phyloP scores from a whole-genome alignment of 1,140 invertebrate species.

The Drosophila sturtevanti region DNA sequence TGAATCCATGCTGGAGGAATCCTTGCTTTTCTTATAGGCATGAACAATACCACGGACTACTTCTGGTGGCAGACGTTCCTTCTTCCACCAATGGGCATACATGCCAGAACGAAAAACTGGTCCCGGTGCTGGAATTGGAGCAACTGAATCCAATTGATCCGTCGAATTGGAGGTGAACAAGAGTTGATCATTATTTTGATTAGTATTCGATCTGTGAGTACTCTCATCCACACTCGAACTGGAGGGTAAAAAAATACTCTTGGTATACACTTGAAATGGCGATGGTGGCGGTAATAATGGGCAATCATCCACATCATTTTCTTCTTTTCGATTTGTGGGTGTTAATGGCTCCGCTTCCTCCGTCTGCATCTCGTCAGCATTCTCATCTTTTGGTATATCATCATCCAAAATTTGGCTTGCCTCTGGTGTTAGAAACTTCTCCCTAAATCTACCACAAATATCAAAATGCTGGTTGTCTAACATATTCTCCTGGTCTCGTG shows the following conservation, averaged over 20 bases:
- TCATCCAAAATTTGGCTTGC: conserved; percentile 37
- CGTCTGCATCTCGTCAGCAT: conserved; percentile 9
- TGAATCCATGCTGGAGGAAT: conserved; percentile 35
- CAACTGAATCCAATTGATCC: conserved; percentile 42
- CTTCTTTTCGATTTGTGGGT: conserved; percentile 35
- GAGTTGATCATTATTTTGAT: conserved; percentile 23
- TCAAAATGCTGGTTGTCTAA: conserved; percentile 66
- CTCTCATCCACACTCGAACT: conserved; percentile 62
- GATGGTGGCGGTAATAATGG: conserved; percentile 13
- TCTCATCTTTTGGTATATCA: conserved; percentile 14
- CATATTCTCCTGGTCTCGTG: conserved; percentile 28
- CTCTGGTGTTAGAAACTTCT: conserved; percentile 76
- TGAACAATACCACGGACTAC: conserved; percentile 85
- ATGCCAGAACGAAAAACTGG: conserved; percentile 90
- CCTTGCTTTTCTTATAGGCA: conserved; percentile 68
- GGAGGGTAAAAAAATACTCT: conserved; percentile 71
- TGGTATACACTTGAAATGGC: conserved; percentile 70
- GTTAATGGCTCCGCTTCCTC: conserved; percentile 20
- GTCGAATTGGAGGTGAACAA: conserved; percentile 58
- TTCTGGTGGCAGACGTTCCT: conserved; percentile 89
- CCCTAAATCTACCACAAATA: conserved; percentile 78
- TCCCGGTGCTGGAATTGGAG: conserved; percentile 17
- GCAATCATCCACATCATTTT: conserved; percentile 2
- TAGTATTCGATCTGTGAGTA: not conserved
- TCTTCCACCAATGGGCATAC: conserved; percentile 96